Evolutionary conservation across 1,140 invertebrate genomes (phyloP).

Genomic region (Cotesia chilonis): DNA sequence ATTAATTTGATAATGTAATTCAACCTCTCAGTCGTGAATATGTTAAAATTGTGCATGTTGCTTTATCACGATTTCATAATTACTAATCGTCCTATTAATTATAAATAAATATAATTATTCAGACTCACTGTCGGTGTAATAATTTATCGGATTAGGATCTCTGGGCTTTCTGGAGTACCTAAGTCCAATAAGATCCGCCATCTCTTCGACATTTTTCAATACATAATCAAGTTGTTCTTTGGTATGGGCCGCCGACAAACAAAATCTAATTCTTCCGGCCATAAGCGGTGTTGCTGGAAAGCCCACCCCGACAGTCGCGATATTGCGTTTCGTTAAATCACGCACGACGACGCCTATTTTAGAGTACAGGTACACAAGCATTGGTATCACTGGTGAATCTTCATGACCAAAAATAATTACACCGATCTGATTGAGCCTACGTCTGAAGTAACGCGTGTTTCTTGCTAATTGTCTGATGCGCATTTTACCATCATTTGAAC

Average conservation of each 20-base stretch:
- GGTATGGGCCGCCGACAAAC: slow-evolving; percentile 94
- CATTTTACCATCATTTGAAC: slow-evolving; percentile 76
- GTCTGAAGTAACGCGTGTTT: slow-evolving; percentile 90
- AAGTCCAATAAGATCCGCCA: slow-evolving; percentile 75
- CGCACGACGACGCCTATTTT: slow-evolving; percentile 88
- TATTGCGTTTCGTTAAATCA: slow-evolving; percentile 79
- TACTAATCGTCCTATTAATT: no score
- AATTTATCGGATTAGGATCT: slow-evolving; percentile 70
- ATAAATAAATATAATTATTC: slow-evolving; percentile 48
- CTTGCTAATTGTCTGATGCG: slow-evolving; percentile 80
- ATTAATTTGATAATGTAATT: neutral
- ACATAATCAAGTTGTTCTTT: slow-evolving; percentile 95
- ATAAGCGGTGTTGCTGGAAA: slow-evolving; percentile 98
- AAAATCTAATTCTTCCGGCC: slow-evolving; percentile 93
- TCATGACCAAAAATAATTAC: slow-evolving; percentile 96
- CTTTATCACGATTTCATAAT: no score
- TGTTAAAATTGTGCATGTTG: neutral
- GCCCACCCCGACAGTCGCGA: slow-evolving; percentile 95
- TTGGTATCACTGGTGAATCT: slow-evolving; percentile 96
- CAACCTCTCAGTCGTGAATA: slow-evolving; percentile 1
- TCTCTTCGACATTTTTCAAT: slow-evolving; percentile 75
- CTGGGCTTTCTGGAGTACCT: slow-evolving; percentile 76
- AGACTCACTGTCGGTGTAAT: slow-evolving; percentile 64
- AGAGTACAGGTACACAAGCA: slow-evolving; percentile 93
- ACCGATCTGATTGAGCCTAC: slow-evolving; percentile 86